Conservation (phyloP, 2,113 vertebrate species). For the Sorex araneus region DNA sequence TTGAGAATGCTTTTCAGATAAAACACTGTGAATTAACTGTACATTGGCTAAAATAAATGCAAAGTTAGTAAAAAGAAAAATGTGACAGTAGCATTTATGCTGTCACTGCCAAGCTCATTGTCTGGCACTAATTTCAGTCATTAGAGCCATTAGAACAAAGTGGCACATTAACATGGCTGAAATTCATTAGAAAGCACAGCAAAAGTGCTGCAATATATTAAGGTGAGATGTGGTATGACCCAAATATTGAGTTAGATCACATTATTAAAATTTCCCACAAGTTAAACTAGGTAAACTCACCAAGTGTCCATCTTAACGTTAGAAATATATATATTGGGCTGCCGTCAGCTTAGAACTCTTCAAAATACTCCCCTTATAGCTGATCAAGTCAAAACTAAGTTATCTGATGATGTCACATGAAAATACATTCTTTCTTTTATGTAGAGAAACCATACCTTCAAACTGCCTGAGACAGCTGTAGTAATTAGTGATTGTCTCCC, state of each 20-base stretch:
- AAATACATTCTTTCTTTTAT: neutral
- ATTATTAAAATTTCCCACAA: neutral
- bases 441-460: neutral
- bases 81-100: conserved; percentile 1
- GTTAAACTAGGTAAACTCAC: neutral
- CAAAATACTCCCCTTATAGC: too few relatives aligned
- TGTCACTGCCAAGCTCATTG: conserved; percentile 1
- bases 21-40: conserved; percentile 30
- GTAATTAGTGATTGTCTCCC: neutral
- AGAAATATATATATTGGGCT: neutral
- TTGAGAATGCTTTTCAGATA: conserved; percentile 52
- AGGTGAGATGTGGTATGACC: neutral
- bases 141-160: conserved; percentile 63
- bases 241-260: conserved; percentile 16
- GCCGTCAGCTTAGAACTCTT: neutral
- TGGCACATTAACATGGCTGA: conserved; percentile 24
- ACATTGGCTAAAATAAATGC: conserved; percentile 4
- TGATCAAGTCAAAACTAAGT: neutral
- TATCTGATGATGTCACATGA: neutral
- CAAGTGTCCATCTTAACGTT: neutral
- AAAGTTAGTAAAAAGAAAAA: conserved; percentile 56
- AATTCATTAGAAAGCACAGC: conserved; percentile 53
- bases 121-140: conserved; percentile 61
- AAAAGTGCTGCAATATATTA: neutral
- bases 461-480: neutral